Evolutionary conservation across 2,888 invertebrate species (phyloP), one percentile per base, ranked within the genome.

Genomic region (Euproctis similis): DNA sequence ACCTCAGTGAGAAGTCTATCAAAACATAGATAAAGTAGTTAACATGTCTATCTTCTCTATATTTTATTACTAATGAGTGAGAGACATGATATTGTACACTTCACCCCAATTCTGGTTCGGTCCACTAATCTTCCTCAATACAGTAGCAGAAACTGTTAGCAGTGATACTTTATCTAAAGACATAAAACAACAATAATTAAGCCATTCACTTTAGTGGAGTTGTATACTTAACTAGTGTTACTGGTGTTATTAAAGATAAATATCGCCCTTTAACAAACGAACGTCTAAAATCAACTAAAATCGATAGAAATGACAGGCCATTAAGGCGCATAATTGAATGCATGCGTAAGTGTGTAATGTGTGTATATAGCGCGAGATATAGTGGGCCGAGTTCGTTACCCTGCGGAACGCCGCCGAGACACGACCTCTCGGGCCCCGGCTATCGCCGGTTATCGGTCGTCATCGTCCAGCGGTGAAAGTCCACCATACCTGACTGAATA

Each of bases 391-490:
- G 73, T 62, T 72, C 73, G 65, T 62, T 69, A 65, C 65, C 66
- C 72, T 62, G 63, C 31, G 59, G 53, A 32, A 58, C 49, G 46
- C 54, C 50, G 52, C 51, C n/a, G n/a, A n/a, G 54, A 48, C 50
- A 35, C 59, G 62, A 64, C 62, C 58, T 46, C 42, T 39, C n/a
- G n/a, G n/a, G n/a, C n/a, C n/a, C n/a, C n/a, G n/a, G 37, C 50
- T 63, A 64, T 61, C 66, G 44, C 32, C 61, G 58, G 64, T 65
- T 71, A 74, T 72, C 72, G 59, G 60, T 58, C 60, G 57, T 50
- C 53, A 59, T 58, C 59, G 52, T 35, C 26, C 16, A 36, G 24
- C 46, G 53, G 55, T 49, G 61, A 65, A 64, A 68, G 65, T 65
- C 55, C 59, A 45, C 38, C 36, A 46, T 52, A 62, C 55, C 56